Percentiles rank a stretch among this genome's conserved stretches.
Conservation (phyloP, 2,888 invertebrate genomes). For the Drosophila cognata region DNA sequence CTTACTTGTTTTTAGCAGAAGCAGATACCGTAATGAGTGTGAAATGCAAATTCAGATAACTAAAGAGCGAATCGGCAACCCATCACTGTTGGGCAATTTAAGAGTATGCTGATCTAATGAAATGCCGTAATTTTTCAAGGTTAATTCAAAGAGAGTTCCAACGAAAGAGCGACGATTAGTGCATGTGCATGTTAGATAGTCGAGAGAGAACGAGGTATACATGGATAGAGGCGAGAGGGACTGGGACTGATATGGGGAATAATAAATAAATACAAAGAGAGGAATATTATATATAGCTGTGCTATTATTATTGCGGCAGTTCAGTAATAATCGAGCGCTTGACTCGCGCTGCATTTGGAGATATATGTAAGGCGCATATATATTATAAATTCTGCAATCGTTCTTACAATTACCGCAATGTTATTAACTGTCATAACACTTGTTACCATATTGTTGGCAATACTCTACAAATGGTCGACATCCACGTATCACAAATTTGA, state of each 20-base stretch:
- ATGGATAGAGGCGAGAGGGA: neutral
- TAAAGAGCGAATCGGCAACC: neutral
- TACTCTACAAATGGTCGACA: constrained; percentile 66
- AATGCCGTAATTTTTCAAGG: no score
- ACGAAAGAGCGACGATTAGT: no score
- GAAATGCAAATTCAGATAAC: neutral
- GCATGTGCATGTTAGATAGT: no score
- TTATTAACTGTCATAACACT: constrained; percentile 29
- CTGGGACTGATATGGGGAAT: neutral
- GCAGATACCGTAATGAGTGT: neutral
- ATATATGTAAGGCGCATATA: neutral
- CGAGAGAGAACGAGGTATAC: neutral
- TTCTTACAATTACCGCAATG: constrained; percentile 32
- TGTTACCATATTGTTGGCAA: constrained; percentile 17
- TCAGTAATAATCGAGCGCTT: constrained; percentile 22
- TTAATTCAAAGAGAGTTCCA: no score
- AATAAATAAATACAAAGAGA: neutral
- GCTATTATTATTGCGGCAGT: neutral
- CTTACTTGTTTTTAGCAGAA: neutral
- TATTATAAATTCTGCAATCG: neutral
- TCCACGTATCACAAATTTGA: constrained; percentile 48
- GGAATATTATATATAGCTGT: neutral
- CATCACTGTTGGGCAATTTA: neutral
- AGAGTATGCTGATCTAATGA: neutral
- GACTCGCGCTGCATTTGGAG: neutral